Base-by-base conservation (phyloP, 2,113 vertebrate genomes). In the Raphicerus campestris region DNA sequence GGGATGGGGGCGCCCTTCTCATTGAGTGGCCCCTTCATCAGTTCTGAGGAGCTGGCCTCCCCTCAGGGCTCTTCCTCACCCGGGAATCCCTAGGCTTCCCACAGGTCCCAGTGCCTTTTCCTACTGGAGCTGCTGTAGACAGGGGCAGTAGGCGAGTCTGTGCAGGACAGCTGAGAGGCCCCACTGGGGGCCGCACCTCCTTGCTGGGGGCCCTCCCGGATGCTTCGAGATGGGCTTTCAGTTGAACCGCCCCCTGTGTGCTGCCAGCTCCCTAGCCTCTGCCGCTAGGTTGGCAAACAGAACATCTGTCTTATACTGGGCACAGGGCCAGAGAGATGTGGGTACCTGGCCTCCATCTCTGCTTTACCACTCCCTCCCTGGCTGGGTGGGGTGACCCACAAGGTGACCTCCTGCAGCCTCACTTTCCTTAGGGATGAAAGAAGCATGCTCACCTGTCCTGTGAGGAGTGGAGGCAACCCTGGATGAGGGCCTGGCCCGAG, bases 61-160 rank as follows among this genome's bases (percentile, higher is more conserved):
- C 14, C 10, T 16, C 60, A 9, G 20, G 53, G 63, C 16, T 42
- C 39, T 63, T 53, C 47, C 42, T 47, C 45, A 19, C 53, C 80
- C 73, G 85, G 82, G 93, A 93, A 78, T 78, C 83, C 89, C 95
- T 53, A 92, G 87, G 84, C 73, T 63, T 35, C 55, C 87, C 55
- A 22, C 19, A 42, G 85, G 88, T 87, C 75, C 60, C 32, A 5
- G 28, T 22, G 42, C 35, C 83, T 81, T 92, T 70, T 81, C 66
- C 91, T 14, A 2, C 55, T 28, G 26, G 78, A 66, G 60, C 28
- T 93, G 91, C 77, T 47, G 10, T 11, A 16, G 45, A 81, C 8
- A 2, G 9, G 87, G 42, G 87, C 13, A 73, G 7, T 81, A 19
- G 17, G 47, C 63, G 45, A 58, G 16, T 9, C 4, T 39, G 32